These are phyloP conservation scores for Ceratosolen solmsi DNA, from an alignment of 1,140 invertebrate genomes.

Conservation along the genomic window DNA sequence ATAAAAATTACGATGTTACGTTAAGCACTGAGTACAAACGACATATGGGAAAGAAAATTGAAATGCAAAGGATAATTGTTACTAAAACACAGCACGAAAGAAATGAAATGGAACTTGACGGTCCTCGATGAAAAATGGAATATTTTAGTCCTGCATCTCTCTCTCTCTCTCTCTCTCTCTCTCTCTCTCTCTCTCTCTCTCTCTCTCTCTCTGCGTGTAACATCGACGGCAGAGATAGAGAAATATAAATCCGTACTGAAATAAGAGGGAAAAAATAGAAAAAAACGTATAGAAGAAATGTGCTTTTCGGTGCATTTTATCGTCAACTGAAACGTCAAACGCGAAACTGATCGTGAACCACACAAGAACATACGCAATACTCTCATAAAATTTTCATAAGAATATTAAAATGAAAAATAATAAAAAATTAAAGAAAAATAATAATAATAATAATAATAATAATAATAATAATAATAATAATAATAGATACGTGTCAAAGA, in stretches of 20 bases:
- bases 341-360: neutral
- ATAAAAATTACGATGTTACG: neutral
- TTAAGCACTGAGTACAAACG: neutral
- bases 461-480: neutral
- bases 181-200: neutral
- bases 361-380: no score
- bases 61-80: neutral
- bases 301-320: neutral
- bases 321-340: neutral
- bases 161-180: constrained; percentile 8
- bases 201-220: neutral
- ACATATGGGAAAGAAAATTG: neutral
- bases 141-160: neutral
- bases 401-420: no score
- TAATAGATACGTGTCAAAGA: neutral
- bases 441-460: no score
- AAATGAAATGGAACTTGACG: neutral
- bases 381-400: no score
- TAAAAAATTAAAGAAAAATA: no score
- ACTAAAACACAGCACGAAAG: neutral
- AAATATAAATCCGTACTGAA: neutral
- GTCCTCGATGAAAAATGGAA: neutral
- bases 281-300: neutral
- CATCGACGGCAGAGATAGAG: neutral
- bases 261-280: neutral